Conservation (phyloP, 2,888 invertebrate species). For the Hypsopygia costalis region DNA sequence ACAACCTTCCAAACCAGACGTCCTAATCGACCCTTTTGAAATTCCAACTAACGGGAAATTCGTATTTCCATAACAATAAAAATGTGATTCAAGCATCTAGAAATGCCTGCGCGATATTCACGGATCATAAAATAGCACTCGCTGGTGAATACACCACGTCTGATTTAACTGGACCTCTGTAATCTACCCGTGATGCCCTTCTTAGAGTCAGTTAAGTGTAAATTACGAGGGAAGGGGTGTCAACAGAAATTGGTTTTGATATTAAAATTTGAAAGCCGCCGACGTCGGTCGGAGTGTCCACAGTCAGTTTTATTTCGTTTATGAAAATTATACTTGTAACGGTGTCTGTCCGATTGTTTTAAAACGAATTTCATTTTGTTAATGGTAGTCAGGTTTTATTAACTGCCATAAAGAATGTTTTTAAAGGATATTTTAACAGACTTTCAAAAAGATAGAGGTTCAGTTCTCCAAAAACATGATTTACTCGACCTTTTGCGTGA, state of each 20-base stretch:
- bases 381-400: neutral
- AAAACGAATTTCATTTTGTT: conserved; percentile 1
- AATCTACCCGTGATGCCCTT: conserved; percentile 32
- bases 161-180: conserved; percentile 62
- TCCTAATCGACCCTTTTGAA: conserved; percentile 79
- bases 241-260: conserved; percentile 54
- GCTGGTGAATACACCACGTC: conserved; percentile 54
- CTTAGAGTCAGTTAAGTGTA: conserved; percentile 36
- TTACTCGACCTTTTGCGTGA: no score
- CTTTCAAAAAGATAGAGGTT: no score
- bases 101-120: conserved; percentile 78
- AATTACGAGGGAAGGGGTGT: conserved; percentile 38
- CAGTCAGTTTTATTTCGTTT: conserved; percentile 38
- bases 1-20: conserved; percentile 78
- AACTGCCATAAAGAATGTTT: neutral
- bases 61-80: conserved; percentile 80
- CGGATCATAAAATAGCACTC: conserved; percentile 77
- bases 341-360: conserved; percentile 26
- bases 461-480: no score
- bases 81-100: conserved; percentile 79
- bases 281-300: conserved; percentile 45
- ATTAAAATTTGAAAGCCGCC: conserved; percentile 38
- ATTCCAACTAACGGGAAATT: conserved; percentile 79
- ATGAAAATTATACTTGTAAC: conserved; percentile 37
- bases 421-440: no score